These are phyloP conservation scores for Perizoma affinitatum DNA, from an alignment of 2,888 invertebrate genomes.

Conservation along the genomic window DNA sequence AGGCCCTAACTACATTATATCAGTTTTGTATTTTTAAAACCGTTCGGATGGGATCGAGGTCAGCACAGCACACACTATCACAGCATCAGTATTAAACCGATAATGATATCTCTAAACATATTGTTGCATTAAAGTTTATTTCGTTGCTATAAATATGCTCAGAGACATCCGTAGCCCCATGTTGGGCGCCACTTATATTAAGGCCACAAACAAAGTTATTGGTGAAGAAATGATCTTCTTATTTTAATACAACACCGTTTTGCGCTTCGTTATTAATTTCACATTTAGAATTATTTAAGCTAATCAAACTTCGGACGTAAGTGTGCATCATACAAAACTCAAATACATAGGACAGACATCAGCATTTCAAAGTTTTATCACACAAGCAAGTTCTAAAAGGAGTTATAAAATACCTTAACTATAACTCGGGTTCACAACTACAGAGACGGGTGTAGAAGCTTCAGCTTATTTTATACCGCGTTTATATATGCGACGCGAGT, in stretches of 20 bases:
- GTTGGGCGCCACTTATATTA: slow-evolving; percentile 72
- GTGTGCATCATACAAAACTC: slow-evolving; percentile 51
- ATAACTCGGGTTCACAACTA: slow-evolving; percentile 58
- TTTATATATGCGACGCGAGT: too few relatives aligned
- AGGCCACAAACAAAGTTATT: slow-evolving; percentile 81
- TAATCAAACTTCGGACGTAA: slow-evolving; percentile 67
- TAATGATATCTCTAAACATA: slow-evolving; percentile 49
- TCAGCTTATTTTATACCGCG: slow-evolving; percentile 51
- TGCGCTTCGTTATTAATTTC: slow-evolving; percentile 59
- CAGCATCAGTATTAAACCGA: slow-evolving; percentile 71
- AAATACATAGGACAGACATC: slow-evolving; percentile 26
- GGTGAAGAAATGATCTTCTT: slow-evolving; percentile 67
- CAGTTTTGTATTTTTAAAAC: slow-evolving; percentile 53
- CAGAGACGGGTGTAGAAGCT: slow-evolving; percentile 74
- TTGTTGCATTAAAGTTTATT: slow-evolving; percentile 20
- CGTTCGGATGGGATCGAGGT: slow-evolving; percentile 60
- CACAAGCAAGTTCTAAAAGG: slow-evolving; percentile 38
- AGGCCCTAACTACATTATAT: slow-evolving; percentile 63
- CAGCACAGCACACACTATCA: slow-evolving; percentile 81
- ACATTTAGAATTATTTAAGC: slow-evolving; percentile 49
- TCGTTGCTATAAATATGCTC: slow-evolving; percentile 40
- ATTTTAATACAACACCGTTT: slow-evolving; percentile 61
- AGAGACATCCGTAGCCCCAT: slow-evolving; percentile 63
- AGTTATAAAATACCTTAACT: slow-evolving; percentile 45
- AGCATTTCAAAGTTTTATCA: slow-evolving; percentile 14